phyloP scores from a whole-genome alignment of 2,113 vertebrate species.

The Protomyctophum bolini region DNA sequence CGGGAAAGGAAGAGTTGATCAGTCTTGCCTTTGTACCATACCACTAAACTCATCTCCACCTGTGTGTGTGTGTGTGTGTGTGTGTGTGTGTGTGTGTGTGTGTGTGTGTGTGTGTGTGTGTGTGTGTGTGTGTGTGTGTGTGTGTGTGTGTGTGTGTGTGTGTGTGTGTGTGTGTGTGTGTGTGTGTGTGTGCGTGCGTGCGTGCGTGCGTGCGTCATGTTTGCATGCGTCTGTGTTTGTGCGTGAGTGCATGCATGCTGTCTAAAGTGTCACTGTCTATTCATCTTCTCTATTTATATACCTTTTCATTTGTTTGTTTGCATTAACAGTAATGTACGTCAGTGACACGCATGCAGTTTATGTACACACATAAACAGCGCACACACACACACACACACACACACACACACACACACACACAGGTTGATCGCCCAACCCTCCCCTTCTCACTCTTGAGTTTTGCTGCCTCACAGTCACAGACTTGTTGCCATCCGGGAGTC shows the following conservation, averaged over 20 bases:
- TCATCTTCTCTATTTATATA: neutral
- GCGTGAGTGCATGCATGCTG: neutral
- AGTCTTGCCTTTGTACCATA: constrained; percentile 1
- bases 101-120: neutral
- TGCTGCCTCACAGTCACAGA: constrained; percentile 43
- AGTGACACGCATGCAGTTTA: constrained; percentile 54
- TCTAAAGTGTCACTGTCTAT: neutral
- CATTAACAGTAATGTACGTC: neutral
- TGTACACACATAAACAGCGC: constrained; percentile 9
- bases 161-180: too few relatives aligned
- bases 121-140: constrained; percentile 7
- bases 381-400: constrained; percentile 24
- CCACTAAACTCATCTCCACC: neutral
- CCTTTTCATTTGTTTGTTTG: constrained; percentile 5
- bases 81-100: constrained; percentile 5
- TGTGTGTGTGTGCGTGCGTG: too few relatives aligned
- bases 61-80: neutral
- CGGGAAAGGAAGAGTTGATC: constrained; percentile 9
- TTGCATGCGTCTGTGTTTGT: constrained; percentile 5
- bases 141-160: neutral
- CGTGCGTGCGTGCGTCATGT: neutral
- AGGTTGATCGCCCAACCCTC: constrained; percentile 29
- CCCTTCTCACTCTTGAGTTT: constrained; percentile 27
- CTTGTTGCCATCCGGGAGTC: constrained; percentile 26
- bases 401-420: constrained; percentile 15